Evolutionary conservation across 1,140 invertebrate genomes (phyloP), one percentile per base, ranked within the genome.

Genomic region (Scaptomyza pallida): DNA sequence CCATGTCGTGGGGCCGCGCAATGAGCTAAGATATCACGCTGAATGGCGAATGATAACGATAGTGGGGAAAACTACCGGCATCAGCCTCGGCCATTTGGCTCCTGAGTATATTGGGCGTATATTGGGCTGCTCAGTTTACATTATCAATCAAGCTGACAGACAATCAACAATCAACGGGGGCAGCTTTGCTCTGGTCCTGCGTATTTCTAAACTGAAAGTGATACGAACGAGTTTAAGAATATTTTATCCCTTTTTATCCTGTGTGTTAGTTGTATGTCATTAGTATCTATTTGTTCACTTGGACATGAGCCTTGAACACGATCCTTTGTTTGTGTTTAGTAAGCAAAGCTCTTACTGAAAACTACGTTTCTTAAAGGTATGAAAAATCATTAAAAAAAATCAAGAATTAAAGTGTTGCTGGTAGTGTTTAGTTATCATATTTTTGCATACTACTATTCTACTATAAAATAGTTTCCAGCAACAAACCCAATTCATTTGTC

Each of bases 131-230:
- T 86, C 72, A 48, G 83, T 71, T 89, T 88, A 89, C 82, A 82
- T 88, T 88, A 88, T 88, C 82, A 88, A 88, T 88, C 82, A 88
- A 82, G 64, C 71, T 45, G 75, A 78, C 78, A 78, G 82, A 86
- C 82, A 86, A 86, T 88, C 75, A 72, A 68, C 26, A 43, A 55
- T 43, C 52, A 43, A 55, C 13, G 51, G 50, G 40, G 26, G 43
- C 56, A 41, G 54, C 55, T 62, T 30, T n/a, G n/a, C 44, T 12
- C n/a, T 19, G 6, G n/a, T 16, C 19, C 52, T 40, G 37, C 52
- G 57, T 55, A 83, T 62, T 81, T 30, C 26, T 86, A 86, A 17
- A 67, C 41, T 73, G 78, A 73, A 70, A 77, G 50, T 50, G 73
- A 81, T 75, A 80, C 70, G 83, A 62, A 45, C 26, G 48, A 55